These are phyloP conservation scores for Ganaspis sp. DNA, from an alignment of 1,140 invertebrate genomes.

Conservation along the genomic window DNA sequence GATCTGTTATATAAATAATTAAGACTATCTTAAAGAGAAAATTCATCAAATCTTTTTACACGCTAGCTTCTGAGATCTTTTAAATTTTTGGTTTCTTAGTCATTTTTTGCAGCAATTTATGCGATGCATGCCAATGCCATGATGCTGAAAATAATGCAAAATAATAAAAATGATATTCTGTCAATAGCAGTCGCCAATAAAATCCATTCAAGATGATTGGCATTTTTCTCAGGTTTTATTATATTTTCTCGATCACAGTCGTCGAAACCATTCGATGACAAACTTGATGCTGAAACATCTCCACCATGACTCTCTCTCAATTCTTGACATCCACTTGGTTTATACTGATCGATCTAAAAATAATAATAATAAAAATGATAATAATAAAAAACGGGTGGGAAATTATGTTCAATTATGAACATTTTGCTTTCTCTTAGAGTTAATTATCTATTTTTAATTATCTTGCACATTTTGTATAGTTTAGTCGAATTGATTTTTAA, in stretches of 20 bases:
- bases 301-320: slow-evolving; percentile 68
- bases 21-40: background rate
- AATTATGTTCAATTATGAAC: too few species aligned
- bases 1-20: too few species aligned
- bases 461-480: too few species aligned
- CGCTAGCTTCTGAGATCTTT: background rate
- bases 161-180: slow-evolving; percentile 78
- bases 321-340: slow-evolving; percentile 64
- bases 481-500: too few species aligned
- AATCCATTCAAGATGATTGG: slow-evolving; percentile 79
- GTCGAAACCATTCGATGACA: slow-evolving; percentile 59
- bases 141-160: slow-evolving; percentile 76
- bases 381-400: too few species aligned
- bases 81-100: background rate
- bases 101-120: slow-evolving; percentile 24
- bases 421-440: too few species aligned
- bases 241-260: slow-evolving; percentile 72
- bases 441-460: too few species aligned
- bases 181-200: slow-evolving; percentile 80
- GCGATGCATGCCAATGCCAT: slow-evolving; percentile 75
- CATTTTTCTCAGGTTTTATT: slow-evolving; percentile 62
- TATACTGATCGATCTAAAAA: slow-evolving; percentile 62
- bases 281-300: slow-evolving; percentile 53
- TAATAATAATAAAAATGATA: too few species aligned
- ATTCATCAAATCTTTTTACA: background rate